These are phyloP conservation scores for Tringa solitaria DNA, from an alignment of 2,113 vertebrate species.

Conservation along the genomic window DNA sequence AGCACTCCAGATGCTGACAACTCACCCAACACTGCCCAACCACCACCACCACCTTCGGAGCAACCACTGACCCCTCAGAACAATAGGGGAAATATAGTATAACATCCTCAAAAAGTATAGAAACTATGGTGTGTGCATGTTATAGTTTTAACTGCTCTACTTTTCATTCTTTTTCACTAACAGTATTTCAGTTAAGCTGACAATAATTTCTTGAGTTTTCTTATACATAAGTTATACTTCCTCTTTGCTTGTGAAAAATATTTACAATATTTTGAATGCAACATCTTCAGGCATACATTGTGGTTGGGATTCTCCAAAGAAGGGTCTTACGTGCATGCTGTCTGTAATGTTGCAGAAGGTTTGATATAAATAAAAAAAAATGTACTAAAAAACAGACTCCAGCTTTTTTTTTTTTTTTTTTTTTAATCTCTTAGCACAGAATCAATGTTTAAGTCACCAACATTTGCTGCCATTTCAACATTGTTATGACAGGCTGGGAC, in stretches of 20 bases:
- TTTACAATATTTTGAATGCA: neutral
- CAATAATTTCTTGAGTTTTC: neutral
- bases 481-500: neutral
- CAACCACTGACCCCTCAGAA: neutral
- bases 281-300: neutral
- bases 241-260: neutral
- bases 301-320: neutral
- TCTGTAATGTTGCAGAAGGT: neutral
- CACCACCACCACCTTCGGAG: accelerated
- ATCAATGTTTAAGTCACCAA: neutral
- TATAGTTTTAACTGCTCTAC: neutral
- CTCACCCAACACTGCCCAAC: neutral
- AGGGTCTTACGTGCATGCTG: neutral
- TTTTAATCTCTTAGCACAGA: neutral
- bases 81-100: neutral
- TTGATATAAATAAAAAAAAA: neutral
- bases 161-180: neutral
- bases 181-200: neutral
- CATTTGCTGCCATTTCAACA: neutral
- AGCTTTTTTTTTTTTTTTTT: neutral
- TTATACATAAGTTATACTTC: neutral
- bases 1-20: neutral
- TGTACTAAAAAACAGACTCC: neutral
- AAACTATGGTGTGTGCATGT: neutral
- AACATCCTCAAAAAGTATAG: neutral